These are phyloP conservation scores for Pseudomyrmex sp. DNA, from an alignment of 1,140 invertebrate genomes.

Conservation along the genomic window DNA sequence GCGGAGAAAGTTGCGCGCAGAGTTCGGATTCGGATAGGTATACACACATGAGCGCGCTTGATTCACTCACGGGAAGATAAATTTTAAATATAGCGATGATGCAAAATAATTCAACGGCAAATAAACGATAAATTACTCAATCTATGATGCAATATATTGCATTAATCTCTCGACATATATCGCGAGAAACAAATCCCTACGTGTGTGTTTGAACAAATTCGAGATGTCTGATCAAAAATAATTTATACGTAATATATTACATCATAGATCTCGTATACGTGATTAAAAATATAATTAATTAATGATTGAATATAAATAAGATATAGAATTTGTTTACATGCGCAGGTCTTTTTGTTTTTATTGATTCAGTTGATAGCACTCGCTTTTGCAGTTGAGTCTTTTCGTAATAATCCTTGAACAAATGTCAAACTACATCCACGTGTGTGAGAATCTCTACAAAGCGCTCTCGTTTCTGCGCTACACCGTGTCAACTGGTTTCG, in stretches of 20 bases:
- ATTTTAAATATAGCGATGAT: background rate
- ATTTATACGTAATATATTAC: too few relatives aligned
- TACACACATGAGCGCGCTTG: background rate
- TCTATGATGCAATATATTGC: too few relatives aligned
- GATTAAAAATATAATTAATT: too few relatives aligned
- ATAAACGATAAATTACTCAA: too few relatives aligned
- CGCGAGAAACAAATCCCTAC: too few relatives aligned
- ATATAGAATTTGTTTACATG: too few relatives aligned
- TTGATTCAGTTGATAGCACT: background rate
- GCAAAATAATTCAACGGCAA: background rate
- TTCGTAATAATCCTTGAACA: background rate
- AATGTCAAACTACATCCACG: conserved; percentile 19
- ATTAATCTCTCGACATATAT: too few relatives aligned
- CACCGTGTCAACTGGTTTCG: conserved; percentile 15
- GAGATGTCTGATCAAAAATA: too few relatives aligned
- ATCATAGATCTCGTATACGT: too few relatives aligned
- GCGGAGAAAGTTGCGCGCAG: conserved; percentile 23
- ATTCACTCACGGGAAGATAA: background rate
- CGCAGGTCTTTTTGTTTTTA: background rate
- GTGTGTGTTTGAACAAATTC: too few relatives aligned
- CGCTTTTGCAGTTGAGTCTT: background rate
- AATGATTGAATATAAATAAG: too few relatives aligned
- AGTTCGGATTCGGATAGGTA: background rate
- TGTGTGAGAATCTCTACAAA: background rate
- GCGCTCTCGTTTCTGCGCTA: background rate